phyloP scores from a whole-genome alignment of 2,797 vertebrate species.

The Parambassis ranga region DNA sequence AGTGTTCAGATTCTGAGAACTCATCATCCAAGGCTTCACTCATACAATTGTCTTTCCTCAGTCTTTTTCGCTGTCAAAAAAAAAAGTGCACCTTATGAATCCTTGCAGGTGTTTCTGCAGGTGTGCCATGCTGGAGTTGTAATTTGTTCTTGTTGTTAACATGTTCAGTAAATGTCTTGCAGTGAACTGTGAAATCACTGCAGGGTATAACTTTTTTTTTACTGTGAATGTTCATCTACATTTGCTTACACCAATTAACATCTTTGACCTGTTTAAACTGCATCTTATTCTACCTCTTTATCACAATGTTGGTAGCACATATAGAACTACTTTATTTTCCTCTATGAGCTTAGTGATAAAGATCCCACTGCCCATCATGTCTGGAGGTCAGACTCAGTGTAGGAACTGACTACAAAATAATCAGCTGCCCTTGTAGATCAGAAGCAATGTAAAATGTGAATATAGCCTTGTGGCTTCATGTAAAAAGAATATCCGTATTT shows the following conservation, averaged over 20 bases:
- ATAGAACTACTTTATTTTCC: no score
- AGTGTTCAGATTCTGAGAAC: no score
- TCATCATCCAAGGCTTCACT: no score
- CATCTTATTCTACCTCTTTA: neutral
- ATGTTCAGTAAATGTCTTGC: neutral
- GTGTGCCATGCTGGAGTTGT: neutral
- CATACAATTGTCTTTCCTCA: no score
- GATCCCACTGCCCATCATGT: neutral
- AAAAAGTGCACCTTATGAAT: neutral
- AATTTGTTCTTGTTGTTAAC: neutral
- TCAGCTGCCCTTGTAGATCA: neutral
- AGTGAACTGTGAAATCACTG: neutral
- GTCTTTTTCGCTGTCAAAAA: no score
- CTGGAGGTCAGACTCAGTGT: slow-evolving; percentile 5
- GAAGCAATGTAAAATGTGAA: no score
- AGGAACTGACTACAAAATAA: slow-evolving; percentile 7
- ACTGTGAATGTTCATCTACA: neutral
- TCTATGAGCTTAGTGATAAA: neutral
- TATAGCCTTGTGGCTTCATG: neutral
- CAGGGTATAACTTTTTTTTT: neutral
- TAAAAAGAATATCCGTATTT: no score
- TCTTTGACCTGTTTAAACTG: neutral
- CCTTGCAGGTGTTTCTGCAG: neutral
- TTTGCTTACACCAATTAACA: neutral
- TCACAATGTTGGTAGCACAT: no score